Evolutionary conservation across 2,888 invertebrate genomes (phyloP), one percentile per base, ranked within the genome.

Genomic region (Diarsia brunnea): DNA sequence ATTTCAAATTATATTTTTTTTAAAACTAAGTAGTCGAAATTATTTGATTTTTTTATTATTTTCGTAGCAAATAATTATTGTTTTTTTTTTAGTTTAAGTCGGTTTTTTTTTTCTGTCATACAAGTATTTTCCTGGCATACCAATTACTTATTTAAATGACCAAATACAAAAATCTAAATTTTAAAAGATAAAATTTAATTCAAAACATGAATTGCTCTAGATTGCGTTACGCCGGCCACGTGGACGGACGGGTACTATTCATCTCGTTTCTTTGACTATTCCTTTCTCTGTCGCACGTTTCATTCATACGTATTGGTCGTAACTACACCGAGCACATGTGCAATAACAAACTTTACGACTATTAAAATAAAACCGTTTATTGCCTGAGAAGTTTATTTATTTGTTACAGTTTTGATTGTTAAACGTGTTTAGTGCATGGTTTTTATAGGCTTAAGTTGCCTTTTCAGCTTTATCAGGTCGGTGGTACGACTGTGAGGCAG

Each of bases 401-500:
- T 95, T 96, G 94, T 91, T 92, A 93, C 95, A 88, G 90, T 96
- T 95, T 95, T 92, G 93, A 94, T 92, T 93, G 94, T 93, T 90
- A 91, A 88, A 90, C 90, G 93, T 93, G 95, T 96, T 96, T 97
- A 96, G 96, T 95, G 96, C 96, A 95, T 95, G 96, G 95, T 95
- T 96, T 97, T 97, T 97, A 95, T 95, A 95, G 95, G 96, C 95
- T 94, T 95, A 94, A 96, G 94, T 95, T 95, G 96, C 95, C 96
- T 96, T 96, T 96, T 96, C 96, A 96, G 96, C 96, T 97, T 96
- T 96, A 96, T 96, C 96, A 96, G 96, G 96, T 95, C 94, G 95
- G 93, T 92, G 92, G 95, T 95, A 94, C 94, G 95, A 92, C 95
- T 94, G 96, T 96, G 95, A 93, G 96, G 95, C 95, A 95, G 94